Percentiles rank a stretch among this genome's conserved stretches.
These are phyloP conservation scores for Sogatella furcifera DNA, from an alignment of 1,140 invertebrate species.

Conservation along the genomic window DNA sequence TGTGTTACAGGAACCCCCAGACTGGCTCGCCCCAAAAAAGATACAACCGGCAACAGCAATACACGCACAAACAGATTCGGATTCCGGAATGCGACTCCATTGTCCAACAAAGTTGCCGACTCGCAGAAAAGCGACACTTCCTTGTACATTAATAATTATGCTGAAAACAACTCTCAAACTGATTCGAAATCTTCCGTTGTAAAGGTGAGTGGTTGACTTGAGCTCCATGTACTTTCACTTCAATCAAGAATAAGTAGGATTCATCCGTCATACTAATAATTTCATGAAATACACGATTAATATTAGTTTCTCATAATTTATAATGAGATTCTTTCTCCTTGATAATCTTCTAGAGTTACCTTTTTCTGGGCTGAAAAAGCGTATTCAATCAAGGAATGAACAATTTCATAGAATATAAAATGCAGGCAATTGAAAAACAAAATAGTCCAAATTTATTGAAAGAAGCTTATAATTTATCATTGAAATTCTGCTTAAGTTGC, in stretches of 20 bases:
- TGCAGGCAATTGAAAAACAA: no score
- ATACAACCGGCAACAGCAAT: constrained; percentile 1
- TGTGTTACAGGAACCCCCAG: constrained; percentile 13
- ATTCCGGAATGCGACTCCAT: not conserved
- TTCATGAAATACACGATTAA: no score
- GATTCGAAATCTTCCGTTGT: not conserved
- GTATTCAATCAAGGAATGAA: no score
- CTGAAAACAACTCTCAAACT: not conserved
- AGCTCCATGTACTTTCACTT: not conserved
- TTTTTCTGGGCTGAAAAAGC: no score
- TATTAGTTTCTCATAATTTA: no score
- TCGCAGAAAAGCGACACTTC: constrained; percentile 3
- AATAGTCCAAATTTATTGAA: no score
- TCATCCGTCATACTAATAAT: no score
- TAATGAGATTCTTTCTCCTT: no score
- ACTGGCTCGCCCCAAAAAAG: constrained; percentile 11
- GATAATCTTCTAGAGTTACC: not conserved
- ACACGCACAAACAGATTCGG: constrained; percentile 12
- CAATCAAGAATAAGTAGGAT: not conserved
- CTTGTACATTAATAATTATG: not conserved
- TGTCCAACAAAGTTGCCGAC: constrained; percentile 18
- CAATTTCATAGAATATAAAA: no score
- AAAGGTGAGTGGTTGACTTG: no score
- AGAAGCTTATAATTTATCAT: no score
- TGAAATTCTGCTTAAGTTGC: no score